These are phyloP conservation scores for Callyntrura sp. DNA, from an alignment of 2,888 invertebrate genomes.

Conservation along the genomic window DNA sequence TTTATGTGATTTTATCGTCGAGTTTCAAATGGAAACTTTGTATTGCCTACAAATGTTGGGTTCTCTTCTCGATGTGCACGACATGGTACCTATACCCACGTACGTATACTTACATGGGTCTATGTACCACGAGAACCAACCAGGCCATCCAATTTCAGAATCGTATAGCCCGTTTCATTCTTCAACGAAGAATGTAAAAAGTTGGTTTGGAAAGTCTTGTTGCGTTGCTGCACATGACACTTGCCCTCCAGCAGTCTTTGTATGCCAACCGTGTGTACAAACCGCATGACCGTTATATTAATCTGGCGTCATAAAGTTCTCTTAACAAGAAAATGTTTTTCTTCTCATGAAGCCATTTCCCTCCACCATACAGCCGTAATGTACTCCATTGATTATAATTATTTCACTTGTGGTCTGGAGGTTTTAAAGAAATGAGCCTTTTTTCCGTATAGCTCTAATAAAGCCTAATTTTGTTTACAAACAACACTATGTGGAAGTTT, in stretches of 20 bases:
- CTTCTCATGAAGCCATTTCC: constrained; percentile 3
- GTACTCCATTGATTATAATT: not conserved
- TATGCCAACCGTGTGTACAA: constrained; percentile 32
- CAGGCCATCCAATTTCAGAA: too few species aligned
- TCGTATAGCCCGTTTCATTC: too few species aligned
- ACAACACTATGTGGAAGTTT: not conserved
- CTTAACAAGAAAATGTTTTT: constrained; percentile 1
- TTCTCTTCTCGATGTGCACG: too few species aligned
- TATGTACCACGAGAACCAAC: too few species aligned
- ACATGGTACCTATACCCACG: too few species aligned
- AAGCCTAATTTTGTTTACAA: constrained; percentile 15
- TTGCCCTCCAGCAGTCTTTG: constrained; percentile 33
- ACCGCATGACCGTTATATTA: constrained; percentile 34
- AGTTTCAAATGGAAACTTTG: too few species aligned
- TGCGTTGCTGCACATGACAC: constrained; percentile 28
- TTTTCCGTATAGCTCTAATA: constrained; percentile 1
- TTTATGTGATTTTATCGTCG: too few species aligned
- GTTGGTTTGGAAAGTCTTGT: too few species aligned
- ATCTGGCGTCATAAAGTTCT: constrained; percentile 41
- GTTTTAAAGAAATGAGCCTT: constrained; percentile 15
- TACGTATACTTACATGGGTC: too few species aligned
- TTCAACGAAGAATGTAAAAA: too few species aligned
- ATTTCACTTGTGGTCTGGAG: not conserved
- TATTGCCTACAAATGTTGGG: too few species aligned
- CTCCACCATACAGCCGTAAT: not conserved